These are phyloP conservation scores for Ctenosaura bakeri DNA, from an alignment of 2,797 vertebrate species.

Conservation along the genomic window DNA sequence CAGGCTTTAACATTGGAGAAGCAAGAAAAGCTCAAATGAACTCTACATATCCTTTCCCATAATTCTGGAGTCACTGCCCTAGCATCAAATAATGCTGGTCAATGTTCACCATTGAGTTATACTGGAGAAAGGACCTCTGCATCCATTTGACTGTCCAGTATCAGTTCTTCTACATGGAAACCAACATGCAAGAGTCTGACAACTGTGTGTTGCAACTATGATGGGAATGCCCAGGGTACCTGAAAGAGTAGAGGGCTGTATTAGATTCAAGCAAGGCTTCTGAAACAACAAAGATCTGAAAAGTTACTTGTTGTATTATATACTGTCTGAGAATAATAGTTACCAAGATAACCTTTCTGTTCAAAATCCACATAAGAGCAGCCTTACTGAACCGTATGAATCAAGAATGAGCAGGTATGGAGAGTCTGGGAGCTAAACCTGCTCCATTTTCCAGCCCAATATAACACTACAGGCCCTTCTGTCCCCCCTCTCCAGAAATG, in stretches of 20 bases:
- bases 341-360: no score
- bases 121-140: neutral
- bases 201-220: neutral
- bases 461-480: no score
- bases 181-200: neutral
- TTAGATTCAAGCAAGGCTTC: neutral
- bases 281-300: neutral
- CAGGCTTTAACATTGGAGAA: slow-evolving; percentile 50
- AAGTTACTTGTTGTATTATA: neutral
- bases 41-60: slow-evolving; percentile 25
- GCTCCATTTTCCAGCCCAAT: no score
- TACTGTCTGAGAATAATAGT: no score
- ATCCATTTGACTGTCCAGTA: neutral
- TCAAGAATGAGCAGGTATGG: no score
- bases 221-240: neutral
- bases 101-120: neutral
- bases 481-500: no score
- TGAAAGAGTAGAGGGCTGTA: neutral
- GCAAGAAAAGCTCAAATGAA: slow-evolving; percentile 49
- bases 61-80: slow-evolving; percentile 32
- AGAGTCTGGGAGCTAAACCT: no score
- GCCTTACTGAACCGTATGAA: neutral
- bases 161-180: neutral
- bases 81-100: slow-evolving; percentile 31
- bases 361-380: neutral